A percentile compares a stretch with the other conserved stretches of the same genome.
Evolutionary conservation across 2,888 invertebrate species (phyloP).

Genomic region (Agonopterix arenella): DNA sequence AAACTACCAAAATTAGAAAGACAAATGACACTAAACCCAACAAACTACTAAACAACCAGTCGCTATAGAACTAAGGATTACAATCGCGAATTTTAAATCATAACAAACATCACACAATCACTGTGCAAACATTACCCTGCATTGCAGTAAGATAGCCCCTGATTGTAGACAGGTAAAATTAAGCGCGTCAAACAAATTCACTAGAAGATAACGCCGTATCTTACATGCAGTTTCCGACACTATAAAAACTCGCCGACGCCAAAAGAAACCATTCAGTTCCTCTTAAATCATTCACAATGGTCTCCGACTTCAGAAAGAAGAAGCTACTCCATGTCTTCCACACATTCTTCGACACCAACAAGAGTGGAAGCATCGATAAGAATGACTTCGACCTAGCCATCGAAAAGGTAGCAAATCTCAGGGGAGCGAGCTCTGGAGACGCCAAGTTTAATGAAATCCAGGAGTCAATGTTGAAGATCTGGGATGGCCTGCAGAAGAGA

Average conservation of each 20-base stretch:
- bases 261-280: not conserved
- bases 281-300: conserved; percentile 56
- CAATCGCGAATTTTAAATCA: not conserved
- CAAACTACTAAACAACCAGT: conserved; percentile 1
- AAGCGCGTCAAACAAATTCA: not conserved
- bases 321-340: conserved; percentile 92
- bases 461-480: conserved; percentile 85
- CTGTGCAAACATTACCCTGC: conserved; percentile 16
- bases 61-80: conserved; percentile 79
- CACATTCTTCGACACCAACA: conserved; percentile 92
- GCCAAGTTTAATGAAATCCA: conserved; percentile 85
- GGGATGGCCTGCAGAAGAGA: conserved; percentile 87
- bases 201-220: conserved; percentile 9
- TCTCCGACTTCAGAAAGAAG: conserved; percentile 92
- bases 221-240: not conserved
- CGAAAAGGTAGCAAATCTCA: conserved; percentile 87
- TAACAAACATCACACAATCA: conserved; percentile 1
- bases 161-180: not conserved
- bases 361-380: conserved; percentile 91
- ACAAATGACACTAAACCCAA: not conserved
- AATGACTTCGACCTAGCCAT: conserved; percentile 91
- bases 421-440: conserved; percentile 86
- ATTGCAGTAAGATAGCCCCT: conserved; percentile 26
- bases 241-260: not conserved
- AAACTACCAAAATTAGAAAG: too few relatives aligned